phyloP scores from a whole-genome alignment of 2,888 invertebrate species.

The Drymonia ruficornis region DNA sequence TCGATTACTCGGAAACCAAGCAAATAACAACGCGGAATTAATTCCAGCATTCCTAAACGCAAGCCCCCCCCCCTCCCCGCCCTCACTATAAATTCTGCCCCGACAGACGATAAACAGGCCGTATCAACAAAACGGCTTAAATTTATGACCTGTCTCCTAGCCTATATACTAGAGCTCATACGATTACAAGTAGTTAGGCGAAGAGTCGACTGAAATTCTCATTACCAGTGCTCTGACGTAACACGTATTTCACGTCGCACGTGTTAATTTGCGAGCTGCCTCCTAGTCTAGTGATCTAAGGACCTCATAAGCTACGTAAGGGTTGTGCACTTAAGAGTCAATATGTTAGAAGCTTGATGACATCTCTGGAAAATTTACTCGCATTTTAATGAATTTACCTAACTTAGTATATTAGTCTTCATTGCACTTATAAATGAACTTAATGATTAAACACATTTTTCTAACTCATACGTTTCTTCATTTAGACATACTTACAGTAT shows the following conservation, averaged over 20 bases:
- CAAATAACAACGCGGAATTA: constrained; percentile 2
- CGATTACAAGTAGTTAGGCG: constrained; percentile 19
- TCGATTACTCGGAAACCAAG: neutral
- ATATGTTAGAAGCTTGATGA: constrained; percentile 12
- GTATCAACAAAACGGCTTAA: constrained; percentile 27
- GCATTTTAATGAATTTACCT: neutral
- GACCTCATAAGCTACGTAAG: constrained; percentile 1
- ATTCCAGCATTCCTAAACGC: constrained; percentile 3
- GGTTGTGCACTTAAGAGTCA: constrained; percentile 26
- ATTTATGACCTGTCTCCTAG: constrained; percentile 36
- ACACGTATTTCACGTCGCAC: neutral
- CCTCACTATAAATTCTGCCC: constrained; percentile 20
- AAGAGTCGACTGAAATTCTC: neutral
- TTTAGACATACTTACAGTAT: too few relatives aligned
- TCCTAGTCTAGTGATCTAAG: neutral
- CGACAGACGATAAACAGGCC: constrained; percentile 8
- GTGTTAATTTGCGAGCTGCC: neutral
- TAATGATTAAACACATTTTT: too few relatives aligned
- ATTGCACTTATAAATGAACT: too few relatives aligned
- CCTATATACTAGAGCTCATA: constrained; percentile 31
- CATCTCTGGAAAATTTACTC: neutral
- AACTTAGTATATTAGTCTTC: too few relatives aligned
- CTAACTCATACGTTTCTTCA: too few relatives aligned
- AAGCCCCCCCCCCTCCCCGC: too few relatives aligned
- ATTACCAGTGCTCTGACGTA: constrained; percentile 1